Conservation (phyloP, 2,888 invertebrate genomes). For the Drosophila nr. fundita region DNA sequence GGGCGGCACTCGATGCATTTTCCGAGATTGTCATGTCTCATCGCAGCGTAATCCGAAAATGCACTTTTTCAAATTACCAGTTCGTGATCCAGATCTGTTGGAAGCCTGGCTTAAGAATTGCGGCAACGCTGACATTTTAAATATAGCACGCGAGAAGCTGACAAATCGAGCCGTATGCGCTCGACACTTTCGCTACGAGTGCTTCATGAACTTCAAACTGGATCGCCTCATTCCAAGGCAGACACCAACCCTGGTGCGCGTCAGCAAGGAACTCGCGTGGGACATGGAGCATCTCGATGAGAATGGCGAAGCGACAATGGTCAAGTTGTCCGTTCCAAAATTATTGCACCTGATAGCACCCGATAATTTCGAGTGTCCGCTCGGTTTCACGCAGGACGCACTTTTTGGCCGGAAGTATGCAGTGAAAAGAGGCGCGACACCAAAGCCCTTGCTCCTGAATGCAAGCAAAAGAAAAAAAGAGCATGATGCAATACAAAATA, state of each 20-base stretch:
- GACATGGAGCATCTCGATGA: conserved; percentile 70
- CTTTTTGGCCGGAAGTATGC: conserved; percentile 31
- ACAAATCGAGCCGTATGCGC: conserved; percentile 86
- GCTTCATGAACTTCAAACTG: conserved; percentile 85
- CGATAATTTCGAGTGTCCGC: conserved; percentile 58
- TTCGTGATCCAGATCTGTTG: conserved; percentile 73
- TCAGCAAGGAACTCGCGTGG: conserved; percentile 70
- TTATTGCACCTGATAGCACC: conserved; percentile 78
- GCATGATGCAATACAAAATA: not conserved
- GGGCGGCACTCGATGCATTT: conserved; percentile 87
- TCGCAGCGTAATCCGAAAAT: conserved; percentile 82
- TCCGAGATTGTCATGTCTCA: conserved; percentile 85
- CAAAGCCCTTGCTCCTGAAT: conserved; percentile 23
- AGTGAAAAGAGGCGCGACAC: conserved; percentile 16
- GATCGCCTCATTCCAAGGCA: conserved; percentile 85
- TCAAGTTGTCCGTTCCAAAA: conserved; percentile 50
- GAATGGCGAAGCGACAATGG: conserved; percentile 57
- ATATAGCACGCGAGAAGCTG: conserved; percentile 83
- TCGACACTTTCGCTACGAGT: conserved; percentile 86
- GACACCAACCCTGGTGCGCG: conserved; percentile 84
- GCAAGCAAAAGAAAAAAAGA: conserved; percentile 22
- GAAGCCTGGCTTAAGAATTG: conserved; percentile 71
- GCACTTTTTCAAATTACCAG: conserved; percentile 87
- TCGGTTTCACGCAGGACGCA: conserved; percentile 48
- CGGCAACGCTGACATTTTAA: conserved; percentile 59